Conservation (phyloP, 2,113 vertebrate genomes). For the Carettochelys insculpta region DNA sequence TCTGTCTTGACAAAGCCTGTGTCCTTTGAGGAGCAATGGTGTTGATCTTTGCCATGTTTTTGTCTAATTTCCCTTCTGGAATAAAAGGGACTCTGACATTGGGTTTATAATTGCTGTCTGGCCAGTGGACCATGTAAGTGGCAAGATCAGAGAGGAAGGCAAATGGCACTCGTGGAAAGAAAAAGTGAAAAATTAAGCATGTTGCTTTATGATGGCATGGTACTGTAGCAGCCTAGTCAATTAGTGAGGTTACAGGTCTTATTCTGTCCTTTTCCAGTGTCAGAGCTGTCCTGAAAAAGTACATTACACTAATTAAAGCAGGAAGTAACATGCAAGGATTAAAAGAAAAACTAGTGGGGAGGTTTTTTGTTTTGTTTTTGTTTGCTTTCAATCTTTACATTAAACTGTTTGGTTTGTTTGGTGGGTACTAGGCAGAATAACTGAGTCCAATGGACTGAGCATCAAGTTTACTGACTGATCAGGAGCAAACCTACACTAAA, state of each 20-base stretch:
- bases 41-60: background rate
- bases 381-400: background rate
- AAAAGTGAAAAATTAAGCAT: background rate
- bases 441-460: background rate
- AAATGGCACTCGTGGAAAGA: background rate
- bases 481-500: background rate
- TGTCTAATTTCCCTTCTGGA: background rate
- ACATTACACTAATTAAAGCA: background rate
- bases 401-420: background rate
- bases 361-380: background rate
- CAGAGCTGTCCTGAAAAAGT: background rate
- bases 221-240: background rate
- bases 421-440: background rate
- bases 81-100: background rate
- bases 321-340: background rate
- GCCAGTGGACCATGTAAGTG: background rate
- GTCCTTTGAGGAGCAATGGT: background rate
- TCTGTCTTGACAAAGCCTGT: background rate
- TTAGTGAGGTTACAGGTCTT: conserved; percentile 30
- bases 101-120: background rate
- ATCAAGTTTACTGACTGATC: background rate
- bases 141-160: background rate
- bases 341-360: background rate
- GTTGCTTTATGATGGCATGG: background rate
- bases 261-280: background rate